Percentiles rank a stretch among this genome's conserved stretches.
These are phyloP conservation scores for Apodemus agrarius DNA, from an alignment of 2,797 vertebrate genomes.

Conservation along the genomic window DNA sequence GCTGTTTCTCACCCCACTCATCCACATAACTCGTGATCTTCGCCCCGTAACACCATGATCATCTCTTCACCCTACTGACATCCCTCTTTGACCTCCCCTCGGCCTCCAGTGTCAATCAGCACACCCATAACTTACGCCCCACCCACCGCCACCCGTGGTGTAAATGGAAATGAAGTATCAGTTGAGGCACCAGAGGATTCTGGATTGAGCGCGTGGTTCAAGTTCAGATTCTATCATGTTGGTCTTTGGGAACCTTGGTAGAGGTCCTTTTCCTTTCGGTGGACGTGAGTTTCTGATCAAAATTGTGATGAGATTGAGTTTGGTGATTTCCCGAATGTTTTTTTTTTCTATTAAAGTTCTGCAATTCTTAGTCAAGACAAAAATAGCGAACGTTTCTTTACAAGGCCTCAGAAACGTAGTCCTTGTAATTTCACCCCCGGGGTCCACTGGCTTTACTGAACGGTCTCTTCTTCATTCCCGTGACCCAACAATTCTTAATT, in stretches of 20 bases:
- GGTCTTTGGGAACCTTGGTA: slow-evolving; percentile 2
- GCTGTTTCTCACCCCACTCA: neutral
- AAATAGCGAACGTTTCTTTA: slow-evolving; percentile 50
- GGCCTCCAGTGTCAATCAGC: slow-evolving; percentile 2
- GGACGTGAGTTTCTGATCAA: neutral
- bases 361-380: slow-evolving; percentile 33
- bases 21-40: neutral
- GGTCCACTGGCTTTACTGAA: neutral
- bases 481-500: neutral
- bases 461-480: neutral
- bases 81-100: neutral
- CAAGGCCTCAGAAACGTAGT: neutral
- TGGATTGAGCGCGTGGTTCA: slow-evolving; percentile 29
- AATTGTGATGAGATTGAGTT: slow-evolving; percentile 7
- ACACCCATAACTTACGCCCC: slow-evolving; percentile 33
- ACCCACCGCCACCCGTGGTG: neutral
- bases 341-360: slow-evolving; percentile 54
- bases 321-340: neutral
- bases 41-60: neutral
- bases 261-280: neutral
- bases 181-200: slow-evolving; percentile 27
- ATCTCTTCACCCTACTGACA: slow-evolving; percentile 25
- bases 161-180: neutral
- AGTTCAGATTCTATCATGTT: neutral
- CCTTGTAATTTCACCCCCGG: neutral